Base-by-base conservation (phyloP, 2,113 vertebrate species). In the Notarius quadriscutis region DNA sequence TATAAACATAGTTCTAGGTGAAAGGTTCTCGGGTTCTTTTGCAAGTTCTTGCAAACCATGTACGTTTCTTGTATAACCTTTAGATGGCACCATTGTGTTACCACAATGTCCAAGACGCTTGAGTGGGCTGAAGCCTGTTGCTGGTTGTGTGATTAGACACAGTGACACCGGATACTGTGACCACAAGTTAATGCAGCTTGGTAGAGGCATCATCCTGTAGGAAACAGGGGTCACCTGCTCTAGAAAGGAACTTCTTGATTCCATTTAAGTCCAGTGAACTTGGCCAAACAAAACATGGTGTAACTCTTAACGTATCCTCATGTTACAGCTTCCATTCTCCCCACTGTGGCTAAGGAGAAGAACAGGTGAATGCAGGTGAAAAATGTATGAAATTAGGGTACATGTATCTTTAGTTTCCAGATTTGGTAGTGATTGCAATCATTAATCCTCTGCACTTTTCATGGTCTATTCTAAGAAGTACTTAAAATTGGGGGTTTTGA, bases 181-280 rank as follows among this genome's bases (percentile, higher is more conserved):
- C 84, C 90, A 86, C 81, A 90, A 83, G 81, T 74, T 88, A 91
- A 90, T 90, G 89, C 88, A 84, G 81, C 88, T 90, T 62, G 41
- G 88, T 84, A 81, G 88, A 87, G 81, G 81, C 85, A 87, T 84
- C 67, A 55, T 89, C 81, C 88, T 81, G 81, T 87, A 89, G 92
- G 93, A 93, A 92, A 85, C 88, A 89, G 71, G 92, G 90, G 88
- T 93, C 86, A 91, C 90, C 89, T 92, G 89, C 88, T 84, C 77
- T 90, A 86, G 92, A 90, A 91, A 91, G 89, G 91, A 88, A 91
- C 88, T 85, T 81, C 90, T 91, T 89, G 80, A 30, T 89, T 93
- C 90, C 90, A 93, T 94, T 94, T 87, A 92, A 92, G 90, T 92
- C 91, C 91, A 92, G 84, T 91, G 92, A 93, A 93, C 91, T 92